These are phyloP conservation scores for Mastomys coucha DNA, from an alignment of 2,113 vertebrate species.

Conservation along the genomic window DNA sequence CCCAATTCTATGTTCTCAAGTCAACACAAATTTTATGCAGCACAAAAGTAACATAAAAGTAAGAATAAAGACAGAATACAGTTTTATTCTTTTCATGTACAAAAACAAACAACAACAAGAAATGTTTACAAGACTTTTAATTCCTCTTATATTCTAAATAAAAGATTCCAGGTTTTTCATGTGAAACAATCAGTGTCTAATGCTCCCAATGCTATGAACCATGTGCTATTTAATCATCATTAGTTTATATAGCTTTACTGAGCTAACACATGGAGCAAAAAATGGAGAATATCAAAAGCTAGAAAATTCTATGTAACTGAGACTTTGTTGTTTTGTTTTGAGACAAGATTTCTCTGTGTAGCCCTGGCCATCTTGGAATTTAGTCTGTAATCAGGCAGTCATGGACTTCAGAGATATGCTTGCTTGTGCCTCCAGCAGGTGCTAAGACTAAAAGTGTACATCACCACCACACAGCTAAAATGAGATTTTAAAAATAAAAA, in stretches of 20 bases:
- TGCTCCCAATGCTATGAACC: not conserved
- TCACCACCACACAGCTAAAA: not conserved
- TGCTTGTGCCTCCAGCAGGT: not conserved
- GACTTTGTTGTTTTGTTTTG: not conserved
- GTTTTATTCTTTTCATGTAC: not conserved
- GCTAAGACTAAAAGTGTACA: not conserved
- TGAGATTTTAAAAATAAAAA: not conserved
- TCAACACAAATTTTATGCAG: not conserved
- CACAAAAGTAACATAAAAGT: not conserved
- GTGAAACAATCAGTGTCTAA: not conserved
- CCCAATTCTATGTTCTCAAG: not conserved
- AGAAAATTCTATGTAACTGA: not conserved
- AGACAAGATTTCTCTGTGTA: not conserved
- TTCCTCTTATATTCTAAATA: not conserved
- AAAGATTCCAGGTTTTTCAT: not conserved
- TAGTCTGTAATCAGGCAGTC: not conserved
- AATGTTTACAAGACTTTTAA: not conserved
- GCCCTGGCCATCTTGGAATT: not conserved
- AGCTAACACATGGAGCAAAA: not conserved
- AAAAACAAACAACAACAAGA: constrained; percentile 1
- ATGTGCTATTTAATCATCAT: not conserved
- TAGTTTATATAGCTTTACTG: not conserved
- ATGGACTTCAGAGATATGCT: not conserved
- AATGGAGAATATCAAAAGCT: not conserved
- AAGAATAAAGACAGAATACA: not conserved